Base-by-base conservation (phyloP, 2,113 vertebrate species). In the Cephalopterus ornatus region DNA sequence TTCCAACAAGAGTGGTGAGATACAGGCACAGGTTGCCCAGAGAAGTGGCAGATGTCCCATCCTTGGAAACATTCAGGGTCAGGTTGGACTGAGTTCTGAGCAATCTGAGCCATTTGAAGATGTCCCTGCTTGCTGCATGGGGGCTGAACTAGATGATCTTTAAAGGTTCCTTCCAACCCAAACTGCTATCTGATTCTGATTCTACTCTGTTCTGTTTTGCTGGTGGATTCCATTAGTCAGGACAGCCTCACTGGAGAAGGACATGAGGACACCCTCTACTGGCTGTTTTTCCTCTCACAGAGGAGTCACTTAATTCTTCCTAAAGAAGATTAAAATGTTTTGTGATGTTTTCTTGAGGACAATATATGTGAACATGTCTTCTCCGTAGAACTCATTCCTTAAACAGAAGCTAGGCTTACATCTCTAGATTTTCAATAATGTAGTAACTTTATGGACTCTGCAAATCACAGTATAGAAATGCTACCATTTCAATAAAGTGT, bases 91-190 rank as follows among this genome's bases (percentile, higher is more conserved):
- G 32, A 12, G 3, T 4, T 58, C 50, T 65, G 32, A 50, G 58
- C 14, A 58, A 20, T 9, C 14, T 58, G 35, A 58, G 49, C 35
- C 44, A 28, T 22, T 8, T 50, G 52, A 50, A 42, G 26, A 44
- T 27, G 14, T 6, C 18, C 6, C 12, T 66, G 6, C 18, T 66
- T 81, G 22, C 44, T 66, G 8, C 18, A 74, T 37, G 22, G 49
- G 9, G 18, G 9, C 27, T 50, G 44, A 27, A 33, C 37, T 59
- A 6, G 0, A 1, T 33, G 15, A 33, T 33, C 22, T 59, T 44
- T 59, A 42, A 66, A 33, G 5, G 33, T 52, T 5, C 16, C 33
- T 46, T 52, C 28, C 53, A 44, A 74, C 5, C 12, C 46, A 82
- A 37, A 28, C 10, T 59, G 11, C 8, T 9, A 9, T 17, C 37